Evolutionary conservation across 2,797 vertebrate species (phyloP), one percentile per base, ranked within the genome.

Genomic region (Knipowitschia caucasica): DNA sequence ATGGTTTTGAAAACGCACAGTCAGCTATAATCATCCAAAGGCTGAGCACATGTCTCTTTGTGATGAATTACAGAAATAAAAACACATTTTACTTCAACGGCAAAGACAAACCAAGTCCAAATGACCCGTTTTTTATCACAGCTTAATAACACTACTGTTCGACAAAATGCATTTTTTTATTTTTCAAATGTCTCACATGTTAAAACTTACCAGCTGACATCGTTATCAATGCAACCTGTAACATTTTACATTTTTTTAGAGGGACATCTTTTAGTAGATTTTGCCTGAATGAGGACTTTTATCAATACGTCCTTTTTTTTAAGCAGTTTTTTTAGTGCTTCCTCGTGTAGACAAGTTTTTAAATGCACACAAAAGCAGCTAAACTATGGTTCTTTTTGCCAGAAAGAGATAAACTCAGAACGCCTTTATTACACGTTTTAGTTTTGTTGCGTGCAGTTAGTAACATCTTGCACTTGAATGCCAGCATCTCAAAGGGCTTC

Each of bases 401-500:
- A 8, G 23, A 63, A 46, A 44, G 5, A 49, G 56, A 44, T 23
- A 50, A 20, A 55, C 35, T 64, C 64, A 49, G 44, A 52, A 72
- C 66, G 71, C 61, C 23, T 23, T 24, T 18, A 11, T 1, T 31
- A 3, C 11, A 15, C 17, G 11, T 44, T 36, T 25, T 27, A 42
- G 49, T 67, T 26, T 59, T 69, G 70, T 59, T 55, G 27, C 25
- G 58, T 67, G 73, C 73, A 71, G 64, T 77, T 59, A 20, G 47
- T 64, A 69, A 77, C 61, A 78, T 63, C 64, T 63, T 67, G 71
- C 70, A 73, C 72, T 69, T 69, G 69, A 50, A 55, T 23, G 5
- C 39, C 73, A 25, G 33, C 60, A 10, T 58, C 33, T 51, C 33
- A 36, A 51, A 51, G 49, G 47, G 34, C 49, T 46, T 23, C 12